A percentile compares a stretch with the other conserved stretches of the same genome.
Conservation (phyloP, 2,888 invertebrate genomes). For the Thelaira solivaga region DNA sequence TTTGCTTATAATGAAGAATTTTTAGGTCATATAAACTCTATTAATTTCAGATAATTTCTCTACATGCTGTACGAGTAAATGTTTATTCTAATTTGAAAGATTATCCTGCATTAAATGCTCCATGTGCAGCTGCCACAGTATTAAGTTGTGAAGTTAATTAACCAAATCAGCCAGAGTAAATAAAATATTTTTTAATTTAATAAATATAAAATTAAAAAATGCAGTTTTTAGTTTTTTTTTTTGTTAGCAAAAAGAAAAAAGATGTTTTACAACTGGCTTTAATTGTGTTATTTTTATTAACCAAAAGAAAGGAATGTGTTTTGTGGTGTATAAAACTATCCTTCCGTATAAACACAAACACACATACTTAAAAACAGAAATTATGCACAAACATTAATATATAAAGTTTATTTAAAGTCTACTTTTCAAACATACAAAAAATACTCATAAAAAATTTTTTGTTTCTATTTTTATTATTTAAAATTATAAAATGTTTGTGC, state of each 20-base stretch:
- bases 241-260: too few relatives aligned
- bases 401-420: too few relatives aligned
- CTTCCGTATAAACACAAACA: conserved; percentile 32
- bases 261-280: background rate
- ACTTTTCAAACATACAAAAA: too few relatives aligned
- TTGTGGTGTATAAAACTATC: conserved; percentile 37
- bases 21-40: conserved; percentile 10
- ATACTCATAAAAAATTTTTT: too few relatives aligned
- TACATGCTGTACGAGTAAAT: background rate
- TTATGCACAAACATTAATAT: too few relatives aligned
- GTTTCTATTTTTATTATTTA: too few relatives aligned
- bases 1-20: background rate
- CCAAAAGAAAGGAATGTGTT: conserved; percentile 3
- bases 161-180: background rate
- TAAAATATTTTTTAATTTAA: too few relatives aligned
- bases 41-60: conserved; percentile 4
- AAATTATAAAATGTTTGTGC: too few relatives aligned
- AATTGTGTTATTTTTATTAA: background rate
- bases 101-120: conserved; percentile 9
- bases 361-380: background rate
- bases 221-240: too few relatives aligned
- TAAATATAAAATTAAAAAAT: too few relatives aligned
- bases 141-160: background rate
- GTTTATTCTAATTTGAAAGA: background rate
- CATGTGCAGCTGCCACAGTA: too few relatives aligned